These are phyloP conservation scores for Brachionus paranguensis DNA, from an alignment of 1,140 invertebrate species.

Conservation along the genomic window DNA sequence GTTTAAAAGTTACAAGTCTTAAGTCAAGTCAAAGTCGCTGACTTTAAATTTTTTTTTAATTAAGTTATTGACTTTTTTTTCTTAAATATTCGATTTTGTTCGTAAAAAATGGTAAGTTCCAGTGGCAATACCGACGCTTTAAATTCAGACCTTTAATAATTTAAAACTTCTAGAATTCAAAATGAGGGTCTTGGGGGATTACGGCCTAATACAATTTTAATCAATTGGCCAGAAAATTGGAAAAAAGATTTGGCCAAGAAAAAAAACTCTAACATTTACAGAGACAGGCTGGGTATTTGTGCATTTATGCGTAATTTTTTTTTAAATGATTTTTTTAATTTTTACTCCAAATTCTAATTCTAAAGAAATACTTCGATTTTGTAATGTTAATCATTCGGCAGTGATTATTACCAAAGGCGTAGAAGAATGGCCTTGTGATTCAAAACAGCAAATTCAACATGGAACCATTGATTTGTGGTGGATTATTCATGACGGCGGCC, in stretches of 20 bases:
- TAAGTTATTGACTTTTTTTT: too few relatives aligned
- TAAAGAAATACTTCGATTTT: constrained; percentile 48
- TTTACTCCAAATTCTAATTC: neutral
- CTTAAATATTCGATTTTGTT: too few relatives aligned
- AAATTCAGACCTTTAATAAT: too few relatives aligned
- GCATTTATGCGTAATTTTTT: neutral
- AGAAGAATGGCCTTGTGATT: constrained; percentile 86
- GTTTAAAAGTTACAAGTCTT: too few relatives aligned
- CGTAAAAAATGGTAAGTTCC: too few relatives aligned
- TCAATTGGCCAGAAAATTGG: constrained; percentile 97
- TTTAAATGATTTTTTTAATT: neutral
- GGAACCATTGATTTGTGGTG: constrained; percentile 99
- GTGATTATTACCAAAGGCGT: constrained; percentile 90
- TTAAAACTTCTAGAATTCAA: constrained; percentile 67
- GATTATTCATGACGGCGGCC: constrained; percentile 96
- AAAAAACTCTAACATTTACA: constrained; percentile 61
- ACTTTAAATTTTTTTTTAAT: too few relatives aligned
- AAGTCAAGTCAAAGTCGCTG: too few relatives aligned
- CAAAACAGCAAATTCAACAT: constrained; percentile 60
- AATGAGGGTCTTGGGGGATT: constrained; percentile 90
- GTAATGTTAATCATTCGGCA: constrained; percentile 47
- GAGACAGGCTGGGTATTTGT: neutral
- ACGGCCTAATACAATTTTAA: constrained; percentile 94
- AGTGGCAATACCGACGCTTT: too few relatives aligned
- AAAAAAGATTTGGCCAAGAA: constrained; percentile 68